A percentile compares a stretch with the other conserved stretches of the same genome.
Conservation (phyloP, 2,113 vertebrate genomes). For the Dicentrarchus labrax region DNA sequence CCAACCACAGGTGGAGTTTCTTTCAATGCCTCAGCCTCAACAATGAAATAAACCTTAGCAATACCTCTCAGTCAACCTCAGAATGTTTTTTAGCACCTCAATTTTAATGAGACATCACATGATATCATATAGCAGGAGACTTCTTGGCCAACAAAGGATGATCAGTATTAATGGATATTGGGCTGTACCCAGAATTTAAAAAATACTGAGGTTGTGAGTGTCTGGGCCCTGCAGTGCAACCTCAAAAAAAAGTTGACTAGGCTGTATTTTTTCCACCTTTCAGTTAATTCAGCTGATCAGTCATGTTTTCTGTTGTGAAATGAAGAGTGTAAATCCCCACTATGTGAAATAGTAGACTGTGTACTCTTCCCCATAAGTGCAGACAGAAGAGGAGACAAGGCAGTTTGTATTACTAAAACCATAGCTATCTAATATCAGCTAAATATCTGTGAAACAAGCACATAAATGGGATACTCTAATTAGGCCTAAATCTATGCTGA, state of each 20-base stretch:
- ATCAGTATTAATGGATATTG: not conserved
- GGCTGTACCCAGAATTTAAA: not conserved
- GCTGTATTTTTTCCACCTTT: not conserved
- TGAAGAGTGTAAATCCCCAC: no score
- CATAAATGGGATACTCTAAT: not conserved
- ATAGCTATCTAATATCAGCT: no score
- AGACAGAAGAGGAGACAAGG: not conserved
- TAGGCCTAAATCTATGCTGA: not conserved
- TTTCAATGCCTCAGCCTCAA: not conserved
- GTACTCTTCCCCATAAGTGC: not conserved
- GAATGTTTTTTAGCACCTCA: not conserved
- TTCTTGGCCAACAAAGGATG: not conserved
- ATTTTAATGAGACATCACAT: not conserved
- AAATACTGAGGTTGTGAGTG: no score
- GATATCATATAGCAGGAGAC: not conserved
- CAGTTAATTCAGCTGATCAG: not conserved
- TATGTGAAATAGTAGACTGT: no score
- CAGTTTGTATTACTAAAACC: no score
- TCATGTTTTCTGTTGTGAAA: not conserved
- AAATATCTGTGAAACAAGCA: not conserved
- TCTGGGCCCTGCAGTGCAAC: no score
- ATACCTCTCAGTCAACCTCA: not conserved
- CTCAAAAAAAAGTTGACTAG: not conserved
- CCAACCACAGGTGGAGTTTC: slow-evolving; percentile 93
- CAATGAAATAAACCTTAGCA: not conserved